phyloP scores from a whole-genome alignment of 2,888 invertebrate species.

The Yponomeuta evonymella region DNA sequence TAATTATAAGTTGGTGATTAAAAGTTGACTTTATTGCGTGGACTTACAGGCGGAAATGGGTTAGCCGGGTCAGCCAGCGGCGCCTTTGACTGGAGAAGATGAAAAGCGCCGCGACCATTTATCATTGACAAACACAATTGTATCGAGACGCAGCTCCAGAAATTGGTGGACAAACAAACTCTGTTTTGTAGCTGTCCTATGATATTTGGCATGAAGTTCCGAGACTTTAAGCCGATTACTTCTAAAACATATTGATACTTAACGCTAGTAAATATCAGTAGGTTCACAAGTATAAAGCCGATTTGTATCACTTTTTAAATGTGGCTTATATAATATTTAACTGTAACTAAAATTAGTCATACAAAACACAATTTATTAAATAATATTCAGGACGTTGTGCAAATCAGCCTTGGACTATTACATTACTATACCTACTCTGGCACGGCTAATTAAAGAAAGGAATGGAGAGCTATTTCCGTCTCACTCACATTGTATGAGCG shows the following conservation, averaged over 20 bases:
- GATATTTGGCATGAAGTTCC: background rate
- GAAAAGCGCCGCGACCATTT: conserved; percentile 73
- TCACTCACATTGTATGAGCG: too few relatives aligned
- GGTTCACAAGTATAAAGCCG: background rate
- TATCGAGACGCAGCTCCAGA: conserved; percentile 62
- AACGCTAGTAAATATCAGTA: background rate
- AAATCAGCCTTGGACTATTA: too few relatives aligned
- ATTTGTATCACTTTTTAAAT: too few relatives aligned
- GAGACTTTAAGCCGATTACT: background rate
- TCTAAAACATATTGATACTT: background rate
- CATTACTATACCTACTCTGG: too few relatives aligned
- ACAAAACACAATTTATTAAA: too few relatives aligned
- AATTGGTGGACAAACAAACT: conserved; percentile 71
- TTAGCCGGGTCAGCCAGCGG: conserved; percentile 39
- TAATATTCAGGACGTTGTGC: too few relatives aligned
- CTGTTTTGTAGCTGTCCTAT: conserved; percentile 16
- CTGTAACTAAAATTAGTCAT: too few relatives aligned
- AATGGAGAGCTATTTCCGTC: too few relatives aligned
- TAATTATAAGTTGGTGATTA: conserved; percentile 53
- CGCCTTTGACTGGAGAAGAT: conserved; percentile 67
- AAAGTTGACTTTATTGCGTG: conserved; percentile 33
- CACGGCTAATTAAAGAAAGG: too few relatives aligned
- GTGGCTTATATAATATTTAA: too few relatives aligned
- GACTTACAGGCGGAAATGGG: conserved; percentile 35
- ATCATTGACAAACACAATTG: conserved; percentile 76